Base-by-base conservation (phyloP, 2,113 vertebrate species). In the Miniopterus natalensis region DNA sequence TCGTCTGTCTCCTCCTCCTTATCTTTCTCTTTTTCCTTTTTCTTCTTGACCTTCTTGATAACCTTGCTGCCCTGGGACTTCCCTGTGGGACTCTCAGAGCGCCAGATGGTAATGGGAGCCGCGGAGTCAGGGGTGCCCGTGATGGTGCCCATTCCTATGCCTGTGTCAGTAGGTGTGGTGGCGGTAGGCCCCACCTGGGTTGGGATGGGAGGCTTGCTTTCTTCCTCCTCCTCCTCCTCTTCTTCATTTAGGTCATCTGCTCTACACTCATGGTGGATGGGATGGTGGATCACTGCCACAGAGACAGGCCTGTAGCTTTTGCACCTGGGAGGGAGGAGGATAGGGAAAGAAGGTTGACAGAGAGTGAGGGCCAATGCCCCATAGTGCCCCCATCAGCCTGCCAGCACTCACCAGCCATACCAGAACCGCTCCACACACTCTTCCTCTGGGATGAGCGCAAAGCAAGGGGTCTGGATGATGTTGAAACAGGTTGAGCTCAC, bases 401-500 rank as follows among this genome's bases (percentile, higher is more conserved):
- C 47, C 13, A 0, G 27, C 97, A 99, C 99, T 99, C 98, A 99
- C 99, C 99, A 97, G 81, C 99, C 98, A 0, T 99, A 99, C 98
- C 99, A 99, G 93, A 99, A 98, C 0, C 99, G 98, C 91, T 99
- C 99, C 73, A 99, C 98, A 47, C 99, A 99, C 92, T 99, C 98
- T n/a, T 99, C 99, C 92, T 98, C 98, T 89, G 98, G 99, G 79
- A 91, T 70, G 7, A 99, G 97, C 57, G 99, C 98, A 66, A 99
- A 99, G 98, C 99, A 99, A 18, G 99, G 99, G 78, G 98, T 99
- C 78, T 98, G 98, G 20, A 99, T 99, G 88, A 99, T 98, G 14
- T 99, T 99, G 97, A 99, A 99, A 98, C 99, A 99, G 0, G 99
- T 98, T 89, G 99, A 99, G 53, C 99, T 99, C 49, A 99, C 98